Evolutionary conservation across 2,797 vertebrate species (phyloP).

Genomic region (Enteromius argenteus): DNA sequence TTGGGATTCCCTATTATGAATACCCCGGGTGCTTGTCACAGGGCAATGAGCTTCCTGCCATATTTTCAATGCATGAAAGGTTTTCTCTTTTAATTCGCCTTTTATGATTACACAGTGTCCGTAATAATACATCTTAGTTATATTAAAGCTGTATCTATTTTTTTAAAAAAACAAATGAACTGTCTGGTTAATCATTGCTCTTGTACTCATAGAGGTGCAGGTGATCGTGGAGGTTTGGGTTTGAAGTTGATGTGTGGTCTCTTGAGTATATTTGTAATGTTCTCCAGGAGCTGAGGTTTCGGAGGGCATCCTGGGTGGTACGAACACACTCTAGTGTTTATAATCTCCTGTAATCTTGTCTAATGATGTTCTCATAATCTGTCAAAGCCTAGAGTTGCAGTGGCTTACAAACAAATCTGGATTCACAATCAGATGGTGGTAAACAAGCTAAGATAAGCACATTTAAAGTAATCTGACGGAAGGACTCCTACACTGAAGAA

Average conservation of each 20-base stretch:
- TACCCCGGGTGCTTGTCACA: constrained; percentile 54
- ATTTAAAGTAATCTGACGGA: constrained; percentile 55
- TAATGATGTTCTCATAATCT: constrained; percentile 69
- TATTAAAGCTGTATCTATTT: constrained; percentile 37
- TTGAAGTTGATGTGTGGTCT: constrained; percentile 48
- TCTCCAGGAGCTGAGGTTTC: constrained; percentile 48
- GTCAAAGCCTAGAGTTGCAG: constrained; percentile 52
- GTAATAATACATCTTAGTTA: constrained; percentile 54
- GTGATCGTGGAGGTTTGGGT: constrained; percentile 41
- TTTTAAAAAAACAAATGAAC: constrained; percentile 49
- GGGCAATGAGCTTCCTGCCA: constrained; percentile 20
- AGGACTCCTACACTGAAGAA: constrained; percentile 8
- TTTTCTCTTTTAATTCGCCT: constrained; percentile 32
- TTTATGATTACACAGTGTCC: constrained; percentile 47
- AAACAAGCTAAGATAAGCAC: constrained; percentile 54
- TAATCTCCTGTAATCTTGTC: constrained; percentile 71
- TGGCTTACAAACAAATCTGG: constrained; percentile 65
- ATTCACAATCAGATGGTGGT: constrained; percentile 44
- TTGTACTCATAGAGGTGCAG: constrained; percentile 50
- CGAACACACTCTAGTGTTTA: constrained; percentile 62
- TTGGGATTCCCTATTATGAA: constrained; percentile 76
- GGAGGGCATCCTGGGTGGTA: constrained; percentile 48
- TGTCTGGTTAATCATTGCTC: constrained; percentile 52
- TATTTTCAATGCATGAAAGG: constrained; percentile 28
- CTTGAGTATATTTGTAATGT: constrained; percentile 57